phyloP scores from a whole-genome alignment of 2,797 vertebrate species.

The Phalloptychus januarius region DNA sequence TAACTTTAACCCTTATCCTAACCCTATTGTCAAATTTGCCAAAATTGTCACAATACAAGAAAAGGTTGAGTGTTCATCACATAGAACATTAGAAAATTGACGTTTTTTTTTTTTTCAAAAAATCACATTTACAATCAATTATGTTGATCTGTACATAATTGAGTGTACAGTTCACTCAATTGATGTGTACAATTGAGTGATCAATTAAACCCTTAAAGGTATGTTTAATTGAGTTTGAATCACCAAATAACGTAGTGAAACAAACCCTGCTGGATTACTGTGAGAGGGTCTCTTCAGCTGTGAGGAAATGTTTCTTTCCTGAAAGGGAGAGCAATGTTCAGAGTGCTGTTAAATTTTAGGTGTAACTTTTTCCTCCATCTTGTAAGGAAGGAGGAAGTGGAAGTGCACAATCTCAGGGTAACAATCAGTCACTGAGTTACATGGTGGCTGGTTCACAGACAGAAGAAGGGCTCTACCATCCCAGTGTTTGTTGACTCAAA shows the following conservation, averaged over 20 bases:
- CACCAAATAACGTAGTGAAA: neutral
- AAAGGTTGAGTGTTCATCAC: neutral
- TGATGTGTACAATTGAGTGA: no score
- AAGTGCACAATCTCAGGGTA: neutral
- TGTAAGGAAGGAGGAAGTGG: neutral
- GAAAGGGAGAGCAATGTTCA: neutral
- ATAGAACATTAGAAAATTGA: neutral
- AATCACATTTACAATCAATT: neutral
- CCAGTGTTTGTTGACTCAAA: neutral
- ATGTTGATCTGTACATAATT: neutral
- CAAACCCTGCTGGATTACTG: neutral
- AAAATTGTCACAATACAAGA: neutral
- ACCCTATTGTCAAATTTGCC: neutral
- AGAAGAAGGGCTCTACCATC: neutral
- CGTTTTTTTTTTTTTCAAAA: neutral
- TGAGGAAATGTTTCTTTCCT: neutral
- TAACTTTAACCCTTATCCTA: no score
- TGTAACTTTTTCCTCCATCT: constrained; percentile 5
- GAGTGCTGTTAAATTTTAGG: neutral
- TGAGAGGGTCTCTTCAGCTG: neutral
- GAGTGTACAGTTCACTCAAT: no score
- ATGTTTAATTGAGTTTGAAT: neutral
- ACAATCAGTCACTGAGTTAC: constrained; percentile 2
- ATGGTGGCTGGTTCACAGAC: neutral
- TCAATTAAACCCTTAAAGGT: neutral